Percentiles rank a stretch among this genome's conserved stretches.
Conservation (phyloP, 2,797 vertebrate species). For the Anguilla obscura region DNA sequence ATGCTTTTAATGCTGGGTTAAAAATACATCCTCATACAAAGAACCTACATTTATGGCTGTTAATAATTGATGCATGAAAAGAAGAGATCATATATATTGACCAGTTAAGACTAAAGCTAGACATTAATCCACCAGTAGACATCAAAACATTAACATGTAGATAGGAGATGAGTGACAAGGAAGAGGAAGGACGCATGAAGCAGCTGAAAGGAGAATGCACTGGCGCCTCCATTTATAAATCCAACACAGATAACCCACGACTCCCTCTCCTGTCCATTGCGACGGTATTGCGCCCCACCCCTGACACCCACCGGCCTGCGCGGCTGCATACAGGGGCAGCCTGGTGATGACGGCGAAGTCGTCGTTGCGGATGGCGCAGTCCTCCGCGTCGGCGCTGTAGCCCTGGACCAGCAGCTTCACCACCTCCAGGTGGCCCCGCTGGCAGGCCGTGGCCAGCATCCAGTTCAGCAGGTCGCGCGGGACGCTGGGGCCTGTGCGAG, state of each 20-base stretch:
- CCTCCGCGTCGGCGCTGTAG: slow-evolving; percentile 82
- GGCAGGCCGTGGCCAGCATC: slow-evolving; percentile 88
- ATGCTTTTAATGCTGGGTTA: neutral
- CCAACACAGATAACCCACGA: neutral
- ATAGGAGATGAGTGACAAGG: neutral
- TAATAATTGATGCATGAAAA: neutral
- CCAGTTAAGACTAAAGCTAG: neutral
- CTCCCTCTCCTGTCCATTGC: neutral
- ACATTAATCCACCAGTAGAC: neutral
- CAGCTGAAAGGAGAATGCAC: neutral
- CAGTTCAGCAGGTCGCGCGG: slow-evolving; percentile 83
- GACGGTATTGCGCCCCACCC: neutral
- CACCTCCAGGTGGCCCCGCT: slow-evolving; percentile 81
- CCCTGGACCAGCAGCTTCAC: slow-evolving; percentile 81
- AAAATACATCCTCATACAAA: neutral
- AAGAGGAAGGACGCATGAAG: neutral
- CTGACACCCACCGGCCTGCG: slow-evolving; percentile 77
- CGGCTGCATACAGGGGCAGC: slow-evolving; percentile 86
- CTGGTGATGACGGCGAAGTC: slow-evolving; percentile 86
- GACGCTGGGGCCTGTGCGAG: slow-evolving; percentile 65
- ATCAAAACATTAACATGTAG: neutral
- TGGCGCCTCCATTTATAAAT: neutral
- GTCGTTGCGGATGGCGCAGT: slow-evolving; percentile 77
- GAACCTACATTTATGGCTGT: neutral
- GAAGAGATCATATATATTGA: neutral